phyloP scores from a whole-genome alignment of 2,797 vertebrate genomes.

The Halcyon leucocephala region DNA sequence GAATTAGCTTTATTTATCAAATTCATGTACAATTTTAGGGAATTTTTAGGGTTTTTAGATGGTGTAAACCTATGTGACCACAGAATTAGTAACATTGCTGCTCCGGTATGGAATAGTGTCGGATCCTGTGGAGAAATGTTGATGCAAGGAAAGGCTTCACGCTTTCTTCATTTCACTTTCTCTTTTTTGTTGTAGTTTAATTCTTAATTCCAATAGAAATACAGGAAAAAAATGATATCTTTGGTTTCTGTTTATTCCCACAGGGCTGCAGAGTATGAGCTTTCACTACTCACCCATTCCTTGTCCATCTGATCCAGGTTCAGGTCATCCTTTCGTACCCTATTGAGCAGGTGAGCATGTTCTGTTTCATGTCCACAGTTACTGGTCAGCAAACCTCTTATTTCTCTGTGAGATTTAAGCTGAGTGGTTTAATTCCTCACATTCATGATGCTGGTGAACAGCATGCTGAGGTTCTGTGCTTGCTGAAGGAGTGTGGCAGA shows the following conservation, averaged over 20 bases:
- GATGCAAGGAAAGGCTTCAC: neutral
- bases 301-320: neutral
- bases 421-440: neutral
- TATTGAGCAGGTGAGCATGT: neutral
- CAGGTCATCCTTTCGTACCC: neutral
- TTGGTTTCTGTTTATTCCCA: neutral
- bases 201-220: neutral
- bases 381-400: too few species aligned
- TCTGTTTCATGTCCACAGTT: too few species aligned
- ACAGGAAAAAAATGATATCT: accelerated
- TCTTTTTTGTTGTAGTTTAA: neutral
- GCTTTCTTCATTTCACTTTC: neutral
- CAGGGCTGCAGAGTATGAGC: neutral
- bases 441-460: neutral
- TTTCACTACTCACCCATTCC: neutral
- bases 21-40: neutral
- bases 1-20: neutral
- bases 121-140: neutral
- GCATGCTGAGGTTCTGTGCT: neutral
- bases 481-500: neutral
- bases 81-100: neutral
- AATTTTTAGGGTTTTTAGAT: neutral
- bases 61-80: neutral
- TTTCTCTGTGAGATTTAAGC: neutral
- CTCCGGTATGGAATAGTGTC: accelerated